Conservation (phyloP, 2,888 invertebrate genomes). For the Sipha maydis region DNA sequence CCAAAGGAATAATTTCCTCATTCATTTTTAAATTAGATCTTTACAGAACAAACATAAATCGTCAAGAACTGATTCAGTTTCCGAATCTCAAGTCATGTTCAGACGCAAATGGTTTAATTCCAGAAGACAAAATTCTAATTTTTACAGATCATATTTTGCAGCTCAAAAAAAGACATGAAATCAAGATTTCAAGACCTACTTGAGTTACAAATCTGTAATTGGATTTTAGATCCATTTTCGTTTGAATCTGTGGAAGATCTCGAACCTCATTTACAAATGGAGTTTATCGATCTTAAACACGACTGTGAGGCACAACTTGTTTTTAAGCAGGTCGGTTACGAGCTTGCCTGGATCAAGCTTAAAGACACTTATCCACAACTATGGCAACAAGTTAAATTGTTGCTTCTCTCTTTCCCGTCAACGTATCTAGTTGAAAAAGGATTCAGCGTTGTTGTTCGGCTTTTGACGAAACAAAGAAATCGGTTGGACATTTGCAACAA, state of each 20-base stretch:
- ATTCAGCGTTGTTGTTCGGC: conserved; percentile 25
- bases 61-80: too few relatives aligned
- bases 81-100: too few relatives aligned
- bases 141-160: conserved; percentile 51
- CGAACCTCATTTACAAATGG: too few relatives aligned
- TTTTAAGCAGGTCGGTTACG: too few relatives aligned
- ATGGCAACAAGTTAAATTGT: conserved; percentile 3
- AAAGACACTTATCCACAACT: not conserved
- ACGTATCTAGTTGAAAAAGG: conserved; percentile 22
- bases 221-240: too few relatives aligned
- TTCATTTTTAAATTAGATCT: conserved; percentile 36
- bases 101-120: not conserved
- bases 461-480: conserved; percentile 20
- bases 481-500: conserved; percentile 34
- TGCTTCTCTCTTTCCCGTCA: conserved; percentile 1
- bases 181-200: too few relatives aligned
- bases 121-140: conserved; percentile 47
- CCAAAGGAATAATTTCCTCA: conserved; percentile 38
- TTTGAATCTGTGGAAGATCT: too few relatives aligned
- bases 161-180: conserved; percentile 45
- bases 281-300: too few relatives aligned
- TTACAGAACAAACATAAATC: not conserved
- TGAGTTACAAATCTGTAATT: too few relatives aligned
- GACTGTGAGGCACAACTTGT: too few relatives aligned
- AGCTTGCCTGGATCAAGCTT: too few relatives aligned